A percentile compares a stretch with the other conserved stretches of the same genome.
These are phyloP conservation scores for Cabera pusaria DNA, from an alignment of 2,888 invertebrate species.

Conservation along the genomic window DNA sequence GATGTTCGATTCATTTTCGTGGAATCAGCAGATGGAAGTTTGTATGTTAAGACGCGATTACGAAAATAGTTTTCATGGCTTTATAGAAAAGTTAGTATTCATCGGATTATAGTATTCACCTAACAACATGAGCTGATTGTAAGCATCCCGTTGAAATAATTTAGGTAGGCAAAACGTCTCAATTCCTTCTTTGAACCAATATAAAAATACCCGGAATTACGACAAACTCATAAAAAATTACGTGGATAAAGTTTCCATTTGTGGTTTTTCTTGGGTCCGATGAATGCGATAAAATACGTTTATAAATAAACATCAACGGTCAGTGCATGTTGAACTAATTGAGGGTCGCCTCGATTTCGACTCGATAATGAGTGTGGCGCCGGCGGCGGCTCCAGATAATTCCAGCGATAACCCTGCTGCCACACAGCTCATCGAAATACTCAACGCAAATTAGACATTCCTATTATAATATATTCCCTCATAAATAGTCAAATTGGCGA, in stretches of 20 bases:
- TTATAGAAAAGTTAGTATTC: conserved; percentile 21
- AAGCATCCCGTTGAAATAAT: too few relatives aligned
- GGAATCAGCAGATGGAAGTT: conserved; percentile 52
- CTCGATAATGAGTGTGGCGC: conserved; percentile 55
- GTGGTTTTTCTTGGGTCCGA: conserved; percentile 22
- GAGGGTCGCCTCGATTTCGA: conserved; percentile 51
- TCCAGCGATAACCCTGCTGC: conserved; percentile 48
- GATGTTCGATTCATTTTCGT: conserved; percentile 54
- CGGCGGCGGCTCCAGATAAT: conserved; percentile 48
- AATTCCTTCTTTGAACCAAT: too few relatives aligned
- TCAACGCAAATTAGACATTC: conserved; percentile 19
- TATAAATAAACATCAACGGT: conserved; percentile 39
- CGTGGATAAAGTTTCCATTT: too few relatives aligned
- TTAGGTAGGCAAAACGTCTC: too few relatives aligned
- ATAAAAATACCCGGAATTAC: too few relatives aligned
- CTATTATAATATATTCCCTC: conserved; percentile 15
- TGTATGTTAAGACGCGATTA: conserved; percentile 45
- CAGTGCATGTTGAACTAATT: conserved; percentile 46
- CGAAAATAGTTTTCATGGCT: conserved; percentile 47
- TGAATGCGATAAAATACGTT: conserved; percentile 24
- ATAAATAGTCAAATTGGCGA: conserved; percentile 40
- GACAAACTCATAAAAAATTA: too few relatives aligned
- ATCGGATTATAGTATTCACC: too few relatives aligned
- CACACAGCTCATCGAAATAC: conserved; percentile 16
- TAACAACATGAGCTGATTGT: too few relatives aligned